These are phyloP conservation scores for Psilopsiagon aurifrons DNA, from an alignment of 2,113 vertebrate genomes.

Conservation along the genomic window DNA sequence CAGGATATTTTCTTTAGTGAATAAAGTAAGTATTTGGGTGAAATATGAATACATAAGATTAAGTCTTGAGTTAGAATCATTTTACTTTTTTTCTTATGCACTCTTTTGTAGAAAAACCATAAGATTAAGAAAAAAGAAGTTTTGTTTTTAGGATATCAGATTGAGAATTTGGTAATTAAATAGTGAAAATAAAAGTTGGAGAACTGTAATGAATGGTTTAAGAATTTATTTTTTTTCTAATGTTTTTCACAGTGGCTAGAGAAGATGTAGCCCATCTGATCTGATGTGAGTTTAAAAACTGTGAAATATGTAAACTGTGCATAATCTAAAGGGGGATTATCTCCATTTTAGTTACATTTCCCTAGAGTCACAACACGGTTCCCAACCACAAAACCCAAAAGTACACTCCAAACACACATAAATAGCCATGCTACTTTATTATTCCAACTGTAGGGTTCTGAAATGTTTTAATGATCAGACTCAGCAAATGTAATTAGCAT, in stretches of 20 bases:
- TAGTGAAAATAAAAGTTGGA: not conserved
- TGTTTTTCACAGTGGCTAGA: not conserved
- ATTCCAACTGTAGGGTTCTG: not conserved
- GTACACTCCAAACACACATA: not conserved
- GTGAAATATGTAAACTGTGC: not conserved
- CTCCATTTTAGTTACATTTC: not conserved
- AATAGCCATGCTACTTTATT: not conserved
- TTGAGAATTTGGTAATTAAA: not conserved
- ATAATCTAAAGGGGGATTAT: not conserved
- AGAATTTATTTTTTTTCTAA: not conserved
- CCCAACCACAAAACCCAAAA: not conserved
- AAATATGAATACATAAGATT: not conserved
- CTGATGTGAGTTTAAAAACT: not conserved
- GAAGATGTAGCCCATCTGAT: not conserved
- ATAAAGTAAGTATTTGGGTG: not conserved
- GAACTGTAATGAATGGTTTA: not conserved
- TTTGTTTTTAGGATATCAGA: not conserved
- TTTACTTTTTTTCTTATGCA: not conserved
- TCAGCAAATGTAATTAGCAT: conserved; percentile 12
- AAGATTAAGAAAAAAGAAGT: not conserved
- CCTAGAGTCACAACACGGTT: not conserved
- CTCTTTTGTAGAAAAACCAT: not conserved
- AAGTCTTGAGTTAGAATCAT: not conserved
- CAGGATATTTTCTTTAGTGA: not conserved
- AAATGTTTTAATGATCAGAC: not conserved